Evolutionary conservation across 2,888 invertebrate species (phyloP), one percentile per base, ranked within the genome.

Genomic region (Melanargia galathea): DNA sequence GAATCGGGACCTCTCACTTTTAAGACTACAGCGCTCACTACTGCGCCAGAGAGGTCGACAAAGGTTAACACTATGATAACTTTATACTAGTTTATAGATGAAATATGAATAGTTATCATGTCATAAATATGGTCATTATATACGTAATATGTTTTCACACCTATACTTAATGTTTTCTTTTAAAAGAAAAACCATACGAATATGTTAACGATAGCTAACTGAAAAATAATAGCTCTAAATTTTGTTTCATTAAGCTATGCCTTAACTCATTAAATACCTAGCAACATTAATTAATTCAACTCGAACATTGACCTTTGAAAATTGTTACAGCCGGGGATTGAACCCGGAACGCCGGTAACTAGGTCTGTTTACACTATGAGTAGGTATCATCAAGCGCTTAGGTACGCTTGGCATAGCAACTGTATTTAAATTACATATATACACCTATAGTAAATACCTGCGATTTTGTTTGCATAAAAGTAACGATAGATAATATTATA

Each of bases 331-430:
- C 65, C 77, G 85, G 75, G 76, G 71, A 67, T 73, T 80, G 87
- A 89, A 87, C 90, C 89, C 88, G 89, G 90, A 87, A 88, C 73
- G 64, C 35, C 59, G 55, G 56, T 72, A 71, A 71, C 71, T 74
- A 70, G 76, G 74, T 69, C 73, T 75, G 69, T 75, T 77, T 74
- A 72, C 71, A 73, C 72, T 68, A 11, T 13, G 20, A 35, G 20
- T 51, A 51, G n/a, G 30, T 33, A 66, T 66, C 70, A 67, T 63
- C 46, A 65, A 20, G 48, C 57, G 30, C 45, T 58, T 52, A 62
- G 24, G 55, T 40, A 55, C 45, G 30, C 10, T 57, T 49, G 40
- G 51, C 33, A 48, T 38, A 33, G 48, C 46, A 61, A 52, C 57
- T 60, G 20, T n/a, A n/a, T 40, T 16, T 40, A 2, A 18, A 40